A percentile compares a stretch with the other conserved stretches of the same genome.
These are phyloP conservation scores for Hydrolagus colliei DNA, from an alignment of 2,797 vertebrate species.

Conservation along the genomic window DNA sequence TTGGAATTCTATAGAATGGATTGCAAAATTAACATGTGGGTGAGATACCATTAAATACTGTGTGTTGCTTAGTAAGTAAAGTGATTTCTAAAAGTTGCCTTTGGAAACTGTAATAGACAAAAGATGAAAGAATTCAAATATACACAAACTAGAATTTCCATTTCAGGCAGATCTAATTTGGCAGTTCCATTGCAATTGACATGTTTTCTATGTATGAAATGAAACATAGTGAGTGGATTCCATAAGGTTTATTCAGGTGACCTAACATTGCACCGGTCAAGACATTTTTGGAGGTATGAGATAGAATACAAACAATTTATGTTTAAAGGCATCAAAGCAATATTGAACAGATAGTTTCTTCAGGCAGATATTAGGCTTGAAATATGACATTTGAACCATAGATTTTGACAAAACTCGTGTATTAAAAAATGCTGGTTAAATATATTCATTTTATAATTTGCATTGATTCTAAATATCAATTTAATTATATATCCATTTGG, in stretches of 20 bases:
- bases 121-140: background rate
- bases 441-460: too few relatives aligned
- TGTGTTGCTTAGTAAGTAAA: background rate
- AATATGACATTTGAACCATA: too few relatives aligned
- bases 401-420: too few relatives aligned
- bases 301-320: background rate
- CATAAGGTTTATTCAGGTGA: background rate
- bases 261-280: background rate
- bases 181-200: background rate
- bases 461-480: too few relatives aligned
- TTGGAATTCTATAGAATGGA: conserved; percentile 14
- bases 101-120: background rate
- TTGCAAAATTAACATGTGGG: conserved; percentile 20
- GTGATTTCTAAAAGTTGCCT: background rate
- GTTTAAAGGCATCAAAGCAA: too few relatives aligned
- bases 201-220: background rate
- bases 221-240: background rate
- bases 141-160: background rate
- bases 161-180: background rate
- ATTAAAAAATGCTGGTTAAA: too few relatives aligned
- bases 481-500: too few relatives aligned
- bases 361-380: too few relatives aligned
- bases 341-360: too few relatives aligned
- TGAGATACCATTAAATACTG: conserved; percentile 8
- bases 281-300: background rate